Evolutionary conservation across 2,888 invertebrate species (phyloP).

Genomic region (Cancer borealis): DNA sequence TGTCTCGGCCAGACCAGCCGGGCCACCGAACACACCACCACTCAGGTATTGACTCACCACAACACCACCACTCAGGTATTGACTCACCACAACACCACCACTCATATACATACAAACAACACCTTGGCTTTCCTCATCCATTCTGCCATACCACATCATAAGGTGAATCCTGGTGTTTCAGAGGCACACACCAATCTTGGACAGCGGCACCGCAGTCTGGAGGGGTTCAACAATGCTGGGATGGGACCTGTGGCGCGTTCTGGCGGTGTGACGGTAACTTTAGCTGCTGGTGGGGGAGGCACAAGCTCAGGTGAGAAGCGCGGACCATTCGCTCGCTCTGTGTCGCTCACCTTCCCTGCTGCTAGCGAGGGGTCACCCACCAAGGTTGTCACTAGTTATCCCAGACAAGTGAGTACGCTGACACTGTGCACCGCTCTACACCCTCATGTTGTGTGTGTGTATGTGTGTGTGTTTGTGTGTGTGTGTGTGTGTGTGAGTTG

Average conservation of each 20-base stretch:
- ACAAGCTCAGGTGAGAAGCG: constrained; percentile 65
- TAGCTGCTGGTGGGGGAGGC: constrained; percentile 48
- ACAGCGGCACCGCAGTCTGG: constrained; percentile 62
- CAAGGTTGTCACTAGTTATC: constrained; percentile 73
- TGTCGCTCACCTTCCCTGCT: constrained; percentile 71
- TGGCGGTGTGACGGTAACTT: constrained; percentile 71
- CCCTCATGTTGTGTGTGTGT: background rate
- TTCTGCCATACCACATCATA: background rate
- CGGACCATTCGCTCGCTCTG: constrained; percentile 68
- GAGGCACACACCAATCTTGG: constrained; percentile 15
- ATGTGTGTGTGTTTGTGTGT: constrained; percentile 14
- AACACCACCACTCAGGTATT: background rate
- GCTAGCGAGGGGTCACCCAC: constrained; percentile 64
- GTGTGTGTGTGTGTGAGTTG: background rate
- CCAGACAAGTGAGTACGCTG: constrained; percentile 68
- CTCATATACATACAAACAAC: background rate
- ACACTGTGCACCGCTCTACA: background rate
- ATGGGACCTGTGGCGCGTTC: constrained; percentile 66
- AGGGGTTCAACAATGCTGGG: constrained; percentile 23
- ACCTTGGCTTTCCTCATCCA: background rate
- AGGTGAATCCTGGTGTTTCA: background rate
- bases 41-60: constrained; percentile 42
- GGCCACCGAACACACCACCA: constrained; percentile 52
- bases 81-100: background rate
- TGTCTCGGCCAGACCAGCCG: constrained; percentile 46